These are phyloP conservation scores for Pseudomugil gertrudae DNA, from an alignment of 2,797 vertebrate species.

Conservation along the genomic window DNA sequence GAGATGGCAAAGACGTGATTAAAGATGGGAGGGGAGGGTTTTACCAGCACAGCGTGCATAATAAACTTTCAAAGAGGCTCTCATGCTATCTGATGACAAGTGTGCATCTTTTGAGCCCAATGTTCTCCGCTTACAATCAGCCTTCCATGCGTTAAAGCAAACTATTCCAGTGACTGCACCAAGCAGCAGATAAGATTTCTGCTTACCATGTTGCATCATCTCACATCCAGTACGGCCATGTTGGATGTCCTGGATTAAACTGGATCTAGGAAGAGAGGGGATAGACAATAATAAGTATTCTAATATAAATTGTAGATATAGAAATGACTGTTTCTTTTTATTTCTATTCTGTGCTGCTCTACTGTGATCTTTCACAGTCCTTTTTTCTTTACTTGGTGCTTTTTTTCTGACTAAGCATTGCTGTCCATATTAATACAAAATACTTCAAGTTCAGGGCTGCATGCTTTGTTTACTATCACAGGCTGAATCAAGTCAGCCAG, in stretches of 20 bases:
- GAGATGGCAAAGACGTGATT: slow-evolving; percentile 75
- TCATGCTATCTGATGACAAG: slow-evolving; percentile 63
- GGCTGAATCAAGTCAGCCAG: slow-evolving; percentile 28
- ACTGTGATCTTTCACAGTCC: slow-evolving; percentile 9
- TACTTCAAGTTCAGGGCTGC: slow-evolving; percentile 30
- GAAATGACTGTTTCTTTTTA: neutral
- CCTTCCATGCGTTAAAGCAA: slow-evolving; percentile 38
- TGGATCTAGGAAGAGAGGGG: slow-evolving; percentile 75
- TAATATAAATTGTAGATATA: slow-evolving; percentile 8
- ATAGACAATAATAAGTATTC: slow-evolving; percentile 37
- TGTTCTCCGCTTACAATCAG: slow-evolving; percentile 57
- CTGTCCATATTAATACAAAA: slow-evolving; percentile 36
- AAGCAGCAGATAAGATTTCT: slow-evolving; percentile 24
- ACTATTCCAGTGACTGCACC: slow-evolving; percentile 5
- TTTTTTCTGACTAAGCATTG: slow-evolving; percentile 14
- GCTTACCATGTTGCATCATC: slow-evolving; percentile 76
- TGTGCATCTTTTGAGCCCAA: slow-evolving; percentile 38
- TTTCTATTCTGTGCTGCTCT: neutral
- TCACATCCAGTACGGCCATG: slow-evolving; percentile 86
- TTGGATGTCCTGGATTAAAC: slow-evolving; percentile 87
- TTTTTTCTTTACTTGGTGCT: slow-evolving; percentile 9
- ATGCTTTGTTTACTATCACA: slow-evolving; percentile 50
- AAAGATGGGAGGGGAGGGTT: slow-evolving; percentile 66
- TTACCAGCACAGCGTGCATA: slow-evolving; percentile 61
- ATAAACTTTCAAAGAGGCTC: slow-evolving; percentile 71